Base-by-base conservation (phyloP, 2,888 invertebrate genomes). In the Cantharis flavilabris region DNA sequence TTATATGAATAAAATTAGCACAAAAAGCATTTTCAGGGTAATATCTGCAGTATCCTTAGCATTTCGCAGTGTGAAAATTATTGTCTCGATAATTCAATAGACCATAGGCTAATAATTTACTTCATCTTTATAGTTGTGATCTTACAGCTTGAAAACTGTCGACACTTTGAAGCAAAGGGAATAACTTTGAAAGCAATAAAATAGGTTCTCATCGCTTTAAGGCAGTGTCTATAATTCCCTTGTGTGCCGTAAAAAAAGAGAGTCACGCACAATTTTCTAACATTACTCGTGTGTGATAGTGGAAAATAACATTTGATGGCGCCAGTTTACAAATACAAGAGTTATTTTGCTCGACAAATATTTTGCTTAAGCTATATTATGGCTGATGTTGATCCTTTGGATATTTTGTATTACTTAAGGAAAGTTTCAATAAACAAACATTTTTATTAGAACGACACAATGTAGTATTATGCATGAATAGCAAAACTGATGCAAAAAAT, bases 191-290 rank as follows among this genome's bases (percentile, higher is more conserved):
- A 77, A 73, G 82, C 81, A 82, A 81, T 81, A 83, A 83, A 83
- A 82, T 81, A 81, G 80, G 73, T 80, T 81, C 80, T 81, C 81
- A 81, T 79, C 81, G 81, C 80, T 80, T 80, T 80, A 82, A 81
- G 81, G 82, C 81, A 80, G 80, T 81, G 81, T 80, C 82, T 82
- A 84, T 83, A 84, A 84, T 84, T 79, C 84, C 84, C 84, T 71
- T 69, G 83, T 79, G 84, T 75, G 81, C 80, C 82, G 82, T 84
- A 84, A 84, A 84, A 82, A 81, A 79, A 76, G 81, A 80, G 77
- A 82, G 81, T 78, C 82, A 83, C 83, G 83, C 84, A 83, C 83
- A 82, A 83, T 84, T 84, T 83, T 84, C 83, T 81, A 81, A 82
- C 83, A 84, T 84, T 83, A 79, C 74, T 77, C 77, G 77, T 77